Percentiles rank a stretch among this genome's conserved stretches.
These are phyloP conservation scores for Alectura lathami DNA, from an alignment of 2,113 vertebrate species.

Conservation along the genomic window DNA sequence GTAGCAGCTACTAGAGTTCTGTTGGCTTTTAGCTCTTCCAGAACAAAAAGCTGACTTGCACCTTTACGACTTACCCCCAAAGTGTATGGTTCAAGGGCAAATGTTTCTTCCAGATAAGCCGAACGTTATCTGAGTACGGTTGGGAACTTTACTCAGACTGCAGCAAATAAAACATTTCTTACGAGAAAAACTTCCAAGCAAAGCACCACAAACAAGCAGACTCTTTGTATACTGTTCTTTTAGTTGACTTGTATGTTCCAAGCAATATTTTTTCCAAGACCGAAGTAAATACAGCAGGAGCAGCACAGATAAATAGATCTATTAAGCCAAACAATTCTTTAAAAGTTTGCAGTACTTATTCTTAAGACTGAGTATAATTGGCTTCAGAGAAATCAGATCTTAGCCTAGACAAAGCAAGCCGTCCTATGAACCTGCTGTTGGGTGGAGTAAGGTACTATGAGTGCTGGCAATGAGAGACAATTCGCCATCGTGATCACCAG, in stretches of 20 bases:
- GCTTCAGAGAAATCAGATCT: constrained; percentile 1
- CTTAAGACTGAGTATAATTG: neutral
- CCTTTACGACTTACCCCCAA: neutral
- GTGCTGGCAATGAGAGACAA: neutral
- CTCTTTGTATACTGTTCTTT: constrained; percentile 46
- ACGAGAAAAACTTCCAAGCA: neutral
- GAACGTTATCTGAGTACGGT: neutral
- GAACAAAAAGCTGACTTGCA: neutral
- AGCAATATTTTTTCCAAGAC: constrained; percentile 57
- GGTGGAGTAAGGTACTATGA: neutral
- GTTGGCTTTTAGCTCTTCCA: neutral
- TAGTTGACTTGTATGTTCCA: constrained; percentile 53
- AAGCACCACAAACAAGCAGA: constrained; percentile 64
- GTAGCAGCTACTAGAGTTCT: neutral
- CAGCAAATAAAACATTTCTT: neutral
- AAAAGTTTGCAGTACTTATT: neutral
- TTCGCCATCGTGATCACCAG: neutral
- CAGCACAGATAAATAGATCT: constrained; percentile 51
- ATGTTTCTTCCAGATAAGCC: neutral
- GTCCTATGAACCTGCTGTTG: neutral
- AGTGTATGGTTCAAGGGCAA: neutral
- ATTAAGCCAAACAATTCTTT: constrained; percentile 38
- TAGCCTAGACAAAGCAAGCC: constrained; percentile 35
- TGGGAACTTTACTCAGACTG: neutral
- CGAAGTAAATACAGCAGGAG: constrained; percentile 60